Percentiles rank a stretch among this genome's conserved stretches.
Conservation (phyloP, 2,113 vertebrate species). For the Caloenas nicobarica region DNA sequence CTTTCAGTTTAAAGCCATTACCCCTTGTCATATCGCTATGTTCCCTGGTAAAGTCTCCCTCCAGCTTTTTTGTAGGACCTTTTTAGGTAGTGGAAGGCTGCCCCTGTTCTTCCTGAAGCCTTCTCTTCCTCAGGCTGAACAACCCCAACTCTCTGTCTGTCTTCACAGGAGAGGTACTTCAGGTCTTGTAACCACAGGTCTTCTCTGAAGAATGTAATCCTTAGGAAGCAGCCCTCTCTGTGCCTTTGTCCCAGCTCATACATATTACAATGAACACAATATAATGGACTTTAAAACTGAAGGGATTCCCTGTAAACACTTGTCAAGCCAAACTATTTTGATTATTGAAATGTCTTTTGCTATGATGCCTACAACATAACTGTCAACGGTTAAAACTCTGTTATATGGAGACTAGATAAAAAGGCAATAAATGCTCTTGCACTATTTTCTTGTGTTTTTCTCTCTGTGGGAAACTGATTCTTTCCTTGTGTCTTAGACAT, state of each 20-base stretch:
- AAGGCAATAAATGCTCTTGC: neutral
- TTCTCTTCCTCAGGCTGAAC: too few relatives aligned
- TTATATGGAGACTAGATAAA: neutral
- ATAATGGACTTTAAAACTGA: neutral
- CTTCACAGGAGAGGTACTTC: too few relatives aligned
- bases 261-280: neutral
- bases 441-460: neutral
- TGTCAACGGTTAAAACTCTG: neutral
- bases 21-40: too few relatives aligned
- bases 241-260: neutral
- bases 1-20: too few relatives aligned
- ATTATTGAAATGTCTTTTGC: neutral
- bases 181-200: neutral
- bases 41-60: too few relatives aligned
- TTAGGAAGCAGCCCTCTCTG: neutral
- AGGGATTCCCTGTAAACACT: neutral
- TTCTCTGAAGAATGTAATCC: neutral
- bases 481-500: neutral
- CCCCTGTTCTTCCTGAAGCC: too few relatives aligned
- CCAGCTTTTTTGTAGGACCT: too few relatives aligned
- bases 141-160: too few relatives aligned
- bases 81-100: too few relatives aligned
- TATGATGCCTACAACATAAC: neutral
- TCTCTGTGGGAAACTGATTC: neutral
- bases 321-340: neutral